Conservation (phyloP, 1,140 invertebrate genomes). For the Calosoma granatense region DNA sequence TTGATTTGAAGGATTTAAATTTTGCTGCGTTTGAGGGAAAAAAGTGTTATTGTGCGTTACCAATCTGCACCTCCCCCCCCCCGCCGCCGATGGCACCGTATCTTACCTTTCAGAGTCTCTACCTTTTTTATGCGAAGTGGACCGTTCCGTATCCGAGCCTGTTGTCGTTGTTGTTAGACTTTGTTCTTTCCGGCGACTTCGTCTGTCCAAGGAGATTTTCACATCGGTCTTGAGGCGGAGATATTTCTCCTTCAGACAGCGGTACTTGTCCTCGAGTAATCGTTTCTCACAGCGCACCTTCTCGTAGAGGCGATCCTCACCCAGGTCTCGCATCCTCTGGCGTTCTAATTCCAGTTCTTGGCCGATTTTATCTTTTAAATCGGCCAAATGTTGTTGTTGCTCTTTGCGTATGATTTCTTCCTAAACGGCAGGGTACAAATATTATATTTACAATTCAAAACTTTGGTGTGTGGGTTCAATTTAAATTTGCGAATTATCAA, state of each 20-base stretch:
- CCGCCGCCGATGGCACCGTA: too few relatives aligned
- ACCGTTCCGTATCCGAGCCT: conserved; percentile 65
- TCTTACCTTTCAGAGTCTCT: conserved; percentile 23
- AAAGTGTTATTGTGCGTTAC: too few relatives aligned
- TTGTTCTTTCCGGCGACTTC: conserved; percentile 47
- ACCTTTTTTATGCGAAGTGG: conserved; percentile 47
- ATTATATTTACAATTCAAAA: conserved; percentile 3
- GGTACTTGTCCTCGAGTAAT: conserved; percentile 63
- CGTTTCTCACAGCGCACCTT: conserved; percentile 61
- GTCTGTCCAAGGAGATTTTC: conserved; percentile 49
- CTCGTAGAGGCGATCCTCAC: conserved; percentile 46
- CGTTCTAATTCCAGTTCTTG: conserved; percentile 46
- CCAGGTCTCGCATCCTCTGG: conserved; percentile 30
- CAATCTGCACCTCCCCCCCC: too few relatives aligned
- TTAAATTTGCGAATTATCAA: too few relatives aligned
- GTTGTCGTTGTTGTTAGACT: conserved; percentile 43
- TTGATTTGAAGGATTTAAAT: too few relatives aligned
- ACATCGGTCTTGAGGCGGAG: conserved; percentile 67
- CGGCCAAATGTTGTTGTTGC: conserved; percentile 50
- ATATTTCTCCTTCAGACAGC: conserved; percentile 72
- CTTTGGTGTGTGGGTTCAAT: too few relatives aligned
- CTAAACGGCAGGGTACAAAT: too few relatives aligned
- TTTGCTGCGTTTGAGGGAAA: too few relatives aligned
- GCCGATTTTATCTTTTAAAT: conserved; percentile 48
- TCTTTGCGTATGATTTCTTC: conserved; percentile 48